These are phyloP conservation scores for Phthorimaea operculella DNA, from an alignment of 1,140 invertebrate genomes.

Conservation along the genomic window DNA sequence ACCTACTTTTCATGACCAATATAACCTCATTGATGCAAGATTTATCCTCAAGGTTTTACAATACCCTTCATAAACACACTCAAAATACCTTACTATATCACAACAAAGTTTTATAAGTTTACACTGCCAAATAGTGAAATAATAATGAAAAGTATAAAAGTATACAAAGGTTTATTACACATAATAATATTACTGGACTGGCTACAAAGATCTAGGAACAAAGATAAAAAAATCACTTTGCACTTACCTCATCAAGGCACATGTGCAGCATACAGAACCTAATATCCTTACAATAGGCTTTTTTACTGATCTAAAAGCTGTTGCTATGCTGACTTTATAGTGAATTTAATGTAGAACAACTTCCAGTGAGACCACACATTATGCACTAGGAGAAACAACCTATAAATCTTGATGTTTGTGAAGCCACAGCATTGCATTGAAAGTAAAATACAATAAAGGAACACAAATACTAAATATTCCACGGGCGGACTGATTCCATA, in stretches of 20 bases:
- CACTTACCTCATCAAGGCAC: slow-evolving; percentile 55
- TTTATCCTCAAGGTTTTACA: too few species aligned
- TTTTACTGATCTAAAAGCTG: slow-evolving; percentile 43
- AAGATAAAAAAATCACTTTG: background rate
- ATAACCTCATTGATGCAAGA: too few species aligned
- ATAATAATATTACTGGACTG: background rate
- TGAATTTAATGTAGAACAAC: slow-evolving; percentile 9
- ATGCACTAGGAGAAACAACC: too few species aligned
- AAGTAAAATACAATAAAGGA: too few species aligned
- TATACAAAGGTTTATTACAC: background rate
- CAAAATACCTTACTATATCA: background rate
- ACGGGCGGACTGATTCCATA: too few species aligned
- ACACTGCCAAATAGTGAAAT: background rate
- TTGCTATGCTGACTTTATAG: slow-evolving; percentile 62
- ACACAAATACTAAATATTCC: too few species aligned
- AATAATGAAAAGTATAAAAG: background rate
- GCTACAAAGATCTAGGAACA: slow-evolving; percentile 8
- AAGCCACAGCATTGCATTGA: too few species aligned
- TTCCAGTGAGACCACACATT: too few species aligned
- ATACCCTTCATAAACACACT: background rate
- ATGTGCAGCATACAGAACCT: slow-evolving; percentile 22
- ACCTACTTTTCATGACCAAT: too few species aligned
- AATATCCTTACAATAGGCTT: slow-evolving; percentile 40
- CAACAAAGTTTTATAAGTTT: background rate
- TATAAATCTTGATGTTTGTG: too few species aligned